Evolutionary conservation across 2,888 invertebrate genomes (phyloP).

Genomic region (Ochropacha duplaris): DNA sequence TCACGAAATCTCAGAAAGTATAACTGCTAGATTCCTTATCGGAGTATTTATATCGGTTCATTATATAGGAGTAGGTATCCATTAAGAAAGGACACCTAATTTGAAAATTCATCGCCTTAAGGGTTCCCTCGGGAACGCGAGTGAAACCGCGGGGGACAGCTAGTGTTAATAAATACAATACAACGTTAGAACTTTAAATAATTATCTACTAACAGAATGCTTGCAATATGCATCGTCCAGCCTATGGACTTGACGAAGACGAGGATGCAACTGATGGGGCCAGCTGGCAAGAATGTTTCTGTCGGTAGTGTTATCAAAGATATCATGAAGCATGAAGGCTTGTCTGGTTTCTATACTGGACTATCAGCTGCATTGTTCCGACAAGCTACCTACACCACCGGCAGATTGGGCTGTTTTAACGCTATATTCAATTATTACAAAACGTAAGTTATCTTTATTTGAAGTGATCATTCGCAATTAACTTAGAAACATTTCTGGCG

Average conservation of each 20-base stretch:
- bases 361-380: slow-evolving; percentile 94
- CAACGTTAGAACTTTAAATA: not conserved
- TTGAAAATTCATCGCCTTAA: too few species aligned
- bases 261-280: slow-evolving; percentile 78
- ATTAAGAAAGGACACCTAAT: too few species aligned
- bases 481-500: too few species aligned
- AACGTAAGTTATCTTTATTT: slow-evolving; percentile 49
- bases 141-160: too few species aligned
- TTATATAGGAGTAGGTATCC: too few species aligned
- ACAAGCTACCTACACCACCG: slow-evolving; percentile 98
- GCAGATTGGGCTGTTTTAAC: slow-evolving; percentile 95
- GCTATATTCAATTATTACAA: slow-evolving; percentile 89
- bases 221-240: slow-evolving; percentile 51
- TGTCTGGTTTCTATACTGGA: slow-evolving; percentile 93
- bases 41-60: too few species aligned
- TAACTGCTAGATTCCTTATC: too few species aligned
- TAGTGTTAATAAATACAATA: too few species aligned
- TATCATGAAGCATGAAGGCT: slow-evolving; percentile 92
- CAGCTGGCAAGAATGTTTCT: slow-evolving; percentile 79
- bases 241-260: slow-evolving; percentile 60
- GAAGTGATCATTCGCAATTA: too few species aligned
- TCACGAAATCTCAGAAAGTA: too few species aligned
- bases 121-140: too few species aligned
- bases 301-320: slow-evolving; percentile 85
- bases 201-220: slow-evolving; percentile 37